A percentile compares a stretch with the other conserved stretches of the same genome.
Conservation (phyloP, 2,888 invertebrate genomes). For the Camponotus fellah region DNA sequence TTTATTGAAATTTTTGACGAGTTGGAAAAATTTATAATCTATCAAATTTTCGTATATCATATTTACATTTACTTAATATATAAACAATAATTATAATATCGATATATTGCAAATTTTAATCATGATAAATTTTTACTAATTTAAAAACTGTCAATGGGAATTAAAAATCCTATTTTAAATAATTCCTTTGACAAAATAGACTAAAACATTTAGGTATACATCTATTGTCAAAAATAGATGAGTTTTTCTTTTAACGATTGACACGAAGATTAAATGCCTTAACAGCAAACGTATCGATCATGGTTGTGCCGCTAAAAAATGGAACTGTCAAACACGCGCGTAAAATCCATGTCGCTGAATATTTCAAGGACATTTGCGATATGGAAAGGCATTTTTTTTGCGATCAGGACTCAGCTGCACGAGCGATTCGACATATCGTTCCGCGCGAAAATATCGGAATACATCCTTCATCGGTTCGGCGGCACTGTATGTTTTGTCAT, state of each 20-base stretch:
- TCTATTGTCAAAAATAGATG: conserved; percentile 7
- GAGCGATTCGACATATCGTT: conserved; percentile 22
- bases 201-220: neutral
- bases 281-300: conserved; percentile 36
- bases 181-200: neutral
- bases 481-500: conserved; percentile 42
- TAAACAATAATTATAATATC: no score
- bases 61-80: neutral
- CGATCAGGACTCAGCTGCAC: conserved; percentile 31
- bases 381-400: conserved; percentile 20
- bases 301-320: conserved; percentile 8
- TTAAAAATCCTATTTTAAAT: neutral
- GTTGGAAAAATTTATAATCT: no score
- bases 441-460: conserved; percentile 23
- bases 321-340: neutral
- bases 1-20: no score
- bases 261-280: conserved; percentile 28
- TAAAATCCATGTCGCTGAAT: conserved; percentile 21
- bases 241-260: neutral
- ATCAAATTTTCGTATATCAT: neutral
- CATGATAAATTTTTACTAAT: no score
- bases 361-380: conserved; percentile 24
- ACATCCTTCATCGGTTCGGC: conserved; percentile 48
- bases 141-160: no score
- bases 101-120: no score